Evolutionary conservation across 1,140 invertebrate genomes (phyloP), one percentile per base, ranked within the genome.

Genomic region (Holcopasites calliopsidis): DNA sequence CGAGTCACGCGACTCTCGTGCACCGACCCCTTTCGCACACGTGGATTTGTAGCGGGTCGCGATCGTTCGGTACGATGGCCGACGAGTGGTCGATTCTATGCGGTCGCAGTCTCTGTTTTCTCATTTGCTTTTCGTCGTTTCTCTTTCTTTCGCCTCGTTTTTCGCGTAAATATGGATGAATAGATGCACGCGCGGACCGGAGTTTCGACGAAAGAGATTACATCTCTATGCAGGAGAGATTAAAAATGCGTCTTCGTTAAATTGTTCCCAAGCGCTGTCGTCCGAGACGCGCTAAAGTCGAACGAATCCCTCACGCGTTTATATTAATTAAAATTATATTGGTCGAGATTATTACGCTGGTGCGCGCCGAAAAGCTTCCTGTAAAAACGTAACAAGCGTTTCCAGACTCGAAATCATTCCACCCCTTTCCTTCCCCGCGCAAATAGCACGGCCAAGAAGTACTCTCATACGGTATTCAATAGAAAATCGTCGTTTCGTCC

Each of bases 331-430:
- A 62, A 49, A 40, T 72, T 65, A n/a, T n/a, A 74, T 74, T 74
- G 71, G 71, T 74, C 71, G 71, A 66, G 71, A 66, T 74, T 66
- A 54, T 62, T 74, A 44, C 71, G 35, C 38, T 47, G 49, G 58
- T 54, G 47, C 52, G 52, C 35, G 23, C 50, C 52, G 23, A 62
- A 62, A 49, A 61, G n/a, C 13, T 64, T 31, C 23, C n/a, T 35
- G 44, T 52, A 71, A 50, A 72, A 62, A 72, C 57, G 35, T 38
- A 72, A 62, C 47, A 21, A 18, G 1, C 11, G n/a, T 72, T 31
- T 4, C 4, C 55, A 26, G 55, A 28, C 28, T 6, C 21, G n/a
- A 42, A 47, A 21, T 57, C 54, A 33, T 52, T 54, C 31, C 26
- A 11, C 33, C 8, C 26, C 18, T 70, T 33, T 6, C 13, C 44